Evolutionary conservation across 2,797 vertebrate genomes (phyloP).

Genomic region (Galaxias olidus): DNA sequence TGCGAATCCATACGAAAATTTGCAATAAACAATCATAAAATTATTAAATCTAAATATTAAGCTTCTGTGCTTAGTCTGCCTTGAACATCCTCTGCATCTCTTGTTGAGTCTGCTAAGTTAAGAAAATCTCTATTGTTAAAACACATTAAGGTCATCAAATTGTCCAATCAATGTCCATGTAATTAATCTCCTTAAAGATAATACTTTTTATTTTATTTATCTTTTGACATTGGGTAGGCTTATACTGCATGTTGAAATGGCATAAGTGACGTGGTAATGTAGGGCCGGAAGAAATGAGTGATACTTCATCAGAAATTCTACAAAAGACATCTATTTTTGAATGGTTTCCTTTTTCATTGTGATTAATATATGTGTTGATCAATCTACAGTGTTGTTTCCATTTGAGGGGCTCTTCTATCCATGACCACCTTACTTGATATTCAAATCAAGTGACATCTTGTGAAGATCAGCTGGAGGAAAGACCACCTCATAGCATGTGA

Average conservation of each 20-base stretch:
- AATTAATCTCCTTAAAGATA: not conserved
- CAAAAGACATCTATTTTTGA: conserved; percentile 32
- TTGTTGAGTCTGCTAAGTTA: not conserved
- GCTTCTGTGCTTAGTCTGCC: too few relatives aligned
- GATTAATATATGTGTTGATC: conserved; percentile 44
- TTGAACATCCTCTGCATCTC: too few relatives aligned
- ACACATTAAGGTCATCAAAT: too few relatives aligned
- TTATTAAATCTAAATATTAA: too few relatives aligned
- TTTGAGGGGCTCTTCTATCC: conserved; percentile 44
- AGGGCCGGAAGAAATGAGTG: conserved; percentile 49
- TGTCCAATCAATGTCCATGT: too few relatives aligned
- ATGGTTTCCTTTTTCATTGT: conserved; percentile 54
- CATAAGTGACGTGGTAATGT: not conserved
- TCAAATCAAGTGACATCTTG: conserved; percentile 49
- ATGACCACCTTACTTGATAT: conserved; percentile 26
- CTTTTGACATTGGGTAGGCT: not conserved
- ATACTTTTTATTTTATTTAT: not conserved
- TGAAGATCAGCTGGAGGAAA: conserved; percentile 52
- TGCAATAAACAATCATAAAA: too few relatives aligned
- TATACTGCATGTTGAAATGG: too few relatives aligned
- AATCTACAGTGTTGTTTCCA: conserved; percentile 48
- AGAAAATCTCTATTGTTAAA: not conserved
- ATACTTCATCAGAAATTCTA: conserved; percentile 27
- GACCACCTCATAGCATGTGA: conserved; percentile 47
- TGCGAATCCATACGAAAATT: too few relatives aligned